phyloP scores from a whole-genome alignment of 2,113 vertebrate species.

The Chaetodon trifascialis region DNA sequence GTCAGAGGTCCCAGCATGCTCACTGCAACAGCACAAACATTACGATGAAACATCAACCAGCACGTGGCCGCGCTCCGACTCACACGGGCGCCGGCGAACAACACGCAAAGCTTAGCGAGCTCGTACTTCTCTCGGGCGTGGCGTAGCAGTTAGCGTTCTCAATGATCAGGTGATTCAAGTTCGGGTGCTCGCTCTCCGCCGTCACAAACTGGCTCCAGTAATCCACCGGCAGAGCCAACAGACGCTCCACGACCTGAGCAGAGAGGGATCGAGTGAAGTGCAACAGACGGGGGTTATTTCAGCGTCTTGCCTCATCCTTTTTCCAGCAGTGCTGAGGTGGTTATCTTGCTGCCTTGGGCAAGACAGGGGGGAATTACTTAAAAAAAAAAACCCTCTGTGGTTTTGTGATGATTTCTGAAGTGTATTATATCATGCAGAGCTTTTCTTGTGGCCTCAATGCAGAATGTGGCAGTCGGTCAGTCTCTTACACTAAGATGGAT shows the following conservation, averaged over 20 bases:
- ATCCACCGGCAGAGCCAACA: constrained; percentile 88
- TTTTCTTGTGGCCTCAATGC: too few species aligned
- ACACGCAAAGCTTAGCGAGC: not conserved
- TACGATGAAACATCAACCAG: not conserved
- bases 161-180: constrained; percentile 87
- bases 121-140: constrained; percentile 92
- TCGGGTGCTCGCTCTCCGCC: constrained; percentile 86
- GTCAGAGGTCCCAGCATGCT: constrained; percentile 95
- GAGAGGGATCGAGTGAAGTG: not conserved
- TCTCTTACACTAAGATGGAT: not conserved
- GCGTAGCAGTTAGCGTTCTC: constrained; percentile 92
- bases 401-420: not conserved
- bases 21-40: constrained; percentile 81
- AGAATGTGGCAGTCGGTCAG: too few species aligned
- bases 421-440: not conserved
- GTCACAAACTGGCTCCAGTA: constrained; percentile 95
- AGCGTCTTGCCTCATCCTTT: constrained; percentile 53
- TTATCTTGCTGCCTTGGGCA: not conserved
- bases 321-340: not conserved
- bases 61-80: not conserved
- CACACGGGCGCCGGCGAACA: not conserved
- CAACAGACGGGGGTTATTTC: constrained; percentile 32
- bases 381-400: not conserved
- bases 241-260: constrained; percentile 91
- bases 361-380: constrained; percentile 16